A percentile compares a stretch with the other conserved stretches of the same genome.
These are phyloP conservation scores for Meandrusa payeni DNA, from an alignment of 2,888 invertebrate genomes.

Conservation along the genomic window DNA sequence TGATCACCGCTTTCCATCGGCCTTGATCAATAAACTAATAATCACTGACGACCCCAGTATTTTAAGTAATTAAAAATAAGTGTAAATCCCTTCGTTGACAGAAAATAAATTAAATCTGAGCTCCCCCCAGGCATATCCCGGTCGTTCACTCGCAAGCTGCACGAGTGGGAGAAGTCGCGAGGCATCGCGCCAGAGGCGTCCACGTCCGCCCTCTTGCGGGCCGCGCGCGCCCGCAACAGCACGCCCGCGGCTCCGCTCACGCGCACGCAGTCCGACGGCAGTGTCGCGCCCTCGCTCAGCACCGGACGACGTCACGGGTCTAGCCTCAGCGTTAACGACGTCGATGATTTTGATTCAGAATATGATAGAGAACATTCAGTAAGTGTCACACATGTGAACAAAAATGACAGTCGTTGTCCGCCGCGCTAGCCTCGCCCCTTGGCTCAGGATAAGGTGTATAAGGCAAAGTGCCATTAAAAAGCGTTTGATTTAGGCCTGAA, in stretches of 20 bases:
- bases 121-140: constrained; percentile 86
- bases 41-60: no score
- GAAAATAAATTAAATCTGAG: no score
- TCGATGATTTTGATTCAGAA: constrained; percentile 81
- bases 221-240: constrained; percentile 56
- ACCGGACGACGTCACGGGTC: constrained; percentile 85
- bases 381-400: no score
- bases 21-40: no score
- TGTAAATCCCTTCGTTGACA: no score
- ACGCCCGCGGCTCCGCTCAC: constrained; percentile 71
- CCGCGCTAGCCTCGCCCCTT: no score
- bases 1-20: no score
- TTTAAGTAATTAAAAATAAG: no score
- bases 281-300: constrained; percentile 82
- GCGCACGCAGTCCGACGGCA: constrained; percentile 89
- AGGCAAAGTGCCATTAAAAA: no score
- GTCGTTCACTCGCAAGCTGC: constrained; percentile 93
- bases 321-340: constrained; percentile 87
- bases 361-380: constrained; percentile 77
- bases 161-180: constrained; percentile 95
- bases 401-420: no score
- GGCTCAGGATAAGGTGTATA: no score
- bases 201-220: constrained; percentile 87
- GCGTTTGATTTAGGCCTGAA: no score
- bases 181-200: constrained; percentile 93